A percentile compares a stretch with the other conserved stretches of the same genome.
Conservation (phyloP, 30 jellyfish, hydroid and myxozoan species). For the Aurelia aurita region DNA sequence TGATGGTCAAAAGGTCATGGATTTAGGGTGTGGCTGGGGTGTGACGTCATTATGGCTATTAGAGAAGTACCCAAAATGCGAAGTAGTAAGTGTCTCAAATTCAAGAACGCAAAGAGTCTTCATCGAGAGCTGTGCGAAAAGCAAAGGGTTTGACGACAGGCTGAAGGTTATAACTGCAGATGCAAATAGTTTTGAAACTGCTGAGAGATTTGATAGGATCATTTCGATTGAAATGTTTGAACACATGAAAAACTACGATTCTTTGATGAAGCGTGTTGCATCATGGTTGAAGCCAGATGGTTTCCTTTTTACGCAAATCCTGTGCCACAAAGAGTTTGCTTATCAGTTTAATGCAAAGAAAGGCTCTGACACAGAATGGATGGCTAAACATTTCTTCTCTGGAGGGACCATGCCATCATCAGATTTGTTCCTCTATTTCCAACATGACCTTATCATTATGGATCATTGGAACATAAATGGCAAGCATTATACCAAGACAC, state of each 20-base stretch:
- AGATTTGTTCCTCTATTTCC: constrained; percentile 82
- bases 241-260: constrained; percentile 88
- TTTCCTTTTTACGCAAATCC: constrained; percentile 72
- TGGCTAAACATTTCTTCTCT: constrained; percentile 82
- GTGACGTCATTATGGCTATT: constrained; percentile 78
- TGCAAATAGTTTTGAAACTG: constrained; percentile 76
- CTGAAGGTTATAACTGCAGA: constrained; percentile 83
- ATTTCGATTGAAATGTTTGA: constrained; percentile 95
- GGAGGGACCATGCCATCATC: constrained; percentile 93
- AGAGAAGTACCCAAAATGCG: constrained; percentile 75
- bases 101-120: constrained; percentile 72
- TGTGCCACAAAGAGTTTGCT: constrained; percentile 81
- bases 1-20: constrained; percentile 84
- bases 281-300: constrained; percentile 88
- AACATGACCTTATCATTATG: constrained; percentile 60
- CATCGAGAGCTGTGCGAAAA: constrained; percentile 66
- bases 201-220: constrained; percentile 77
- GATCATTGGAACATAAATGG: constrained; percentile 92
- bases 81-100: constrained; percentile 77
- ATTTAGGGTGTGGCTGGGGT: constrained; percentile 97
- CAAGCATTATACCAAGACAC: constrained; percentile 76
- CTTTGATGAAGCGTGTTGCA: constrained; percentile 75
- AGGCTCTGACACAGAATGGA: constrained; percentile 78
- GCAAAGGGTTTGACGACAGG: constrained; percentile 58
- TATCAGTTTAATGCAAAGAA: constrained; percentile 68